Evolutionary conservation across 2,888 invertebrate species (phyloP), one percentile per base, ranked within the genome.

Genomic region (Sylvicola fuscatus): DNA sequence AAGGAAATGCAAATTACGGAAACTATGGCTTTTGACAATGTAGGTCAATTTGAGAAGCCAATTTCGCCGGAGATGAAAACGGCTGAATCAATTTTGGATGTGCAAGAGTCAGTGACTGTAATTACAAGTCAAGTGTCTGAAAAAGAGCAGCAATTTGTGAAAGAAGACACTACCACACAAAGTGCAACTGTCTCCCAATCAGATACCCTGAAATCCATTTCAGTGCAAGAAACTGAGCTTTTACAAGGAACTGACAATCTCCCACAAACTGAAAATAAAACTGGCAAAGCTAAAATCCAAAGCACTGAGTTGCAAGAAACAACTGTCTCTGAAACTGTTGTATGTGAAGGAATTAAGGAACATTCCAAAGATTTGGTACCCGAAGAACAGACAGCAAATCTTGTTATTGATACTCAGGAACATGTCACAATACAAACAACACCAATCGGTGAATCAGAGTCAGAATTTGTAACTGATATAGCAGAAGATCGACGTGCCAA

Each of bases 91-190:
- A 54, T 53, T 38, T 49, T 59, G 41, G 58, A 63, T 46, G 52
- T 57, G 36, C 60, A 55, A 39, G 56, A 52, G 37, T 58, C 62
- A 36, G 52, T 66, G 12, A 51, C 58, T 27, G 49, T 67, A 13
- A 56, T 54, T 2, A 57, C 65, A 51, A 48, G 59, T 8, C 54
- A 59, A 14, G 40, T 56, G 1, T 58, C 60, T 14, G 70, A 71
- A 41, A 64, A 60, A 44, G 66, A 66, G 52, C 48, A 42, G 41
- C 29, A 40, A 28, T 47, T 65, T 14, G 54, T 65, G 50, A 56
- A 53, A 3, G 54, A 49, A 3, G 50, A 61, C 40, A 51, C 58
- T 8, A 46, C 51, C 21, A 41, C 55, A 43, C 52, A 62, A 49
- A 50, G 44, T 32, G 47, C 48, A 16, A 45, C 47, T 5, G 44